These are phyloP conservation scores for Caenorhabditis tropicalis DNA, from an alignment of 1,140 invertebrate species.

Conservation along the genomic window DNA sequence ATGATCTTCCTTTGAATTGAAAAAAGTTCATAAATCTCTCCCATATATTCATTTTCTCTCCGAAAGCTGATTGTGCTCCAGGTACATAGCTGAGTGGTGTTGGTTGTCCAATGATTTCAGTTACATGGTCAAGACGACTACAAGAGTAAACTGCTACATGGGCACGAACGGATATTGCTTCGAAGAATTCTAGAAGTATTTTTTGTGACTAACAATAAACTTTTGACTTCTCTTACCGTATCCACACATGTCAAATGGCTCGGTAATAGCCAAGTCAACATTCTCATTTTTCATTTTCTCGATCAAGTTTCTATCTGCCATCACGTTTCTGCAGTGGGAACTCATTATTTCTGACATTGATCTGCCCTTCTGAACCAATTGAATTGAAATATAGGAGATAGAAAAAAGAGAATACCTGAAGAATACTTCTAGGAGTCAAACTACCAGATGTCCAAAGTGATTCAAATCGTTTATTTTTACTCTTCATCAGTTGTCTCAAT, in stretches of 20 bases:
- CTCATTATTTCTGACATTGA: background rate
- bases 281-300: background rate
- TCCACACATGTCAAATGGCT: background rate
- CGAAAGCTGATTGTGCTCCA: background rate
- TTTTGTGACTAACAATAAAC: no score
- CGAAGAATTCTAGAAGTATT: constrained; percentile 32
- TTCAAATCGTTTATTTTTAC: background rate
- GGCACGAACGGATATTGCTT: background rate
- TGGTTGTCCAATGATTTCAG: constrained; percentile 22
- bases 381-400: background rate
- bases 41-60: constrained; percentile 33
- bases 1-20: background rate
- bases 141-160: background rate
- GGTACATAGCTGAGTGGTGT: constrained; percentile 39
- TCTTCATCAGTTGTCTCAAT: background rate
- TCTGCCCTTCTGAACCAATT: background rate
- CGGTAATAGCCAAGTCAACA: constrained; percentile 26
- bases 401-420: background rate
- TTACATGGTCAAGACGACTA: constrained; percentile 4
- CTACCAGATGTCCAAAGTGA: background rate
- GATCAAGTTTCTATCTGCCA: background rate
- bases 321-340: background rate
- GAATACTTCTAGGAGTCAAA: background rate
- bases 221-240: no score
- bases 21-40: background rate